A percentile compares a stretch with the other conserved stretches of the same genome.
phyloP scores from a whole-genome alignment of 1,140 invertebrate genomes.

The Melitaea cinxia region DNA sequence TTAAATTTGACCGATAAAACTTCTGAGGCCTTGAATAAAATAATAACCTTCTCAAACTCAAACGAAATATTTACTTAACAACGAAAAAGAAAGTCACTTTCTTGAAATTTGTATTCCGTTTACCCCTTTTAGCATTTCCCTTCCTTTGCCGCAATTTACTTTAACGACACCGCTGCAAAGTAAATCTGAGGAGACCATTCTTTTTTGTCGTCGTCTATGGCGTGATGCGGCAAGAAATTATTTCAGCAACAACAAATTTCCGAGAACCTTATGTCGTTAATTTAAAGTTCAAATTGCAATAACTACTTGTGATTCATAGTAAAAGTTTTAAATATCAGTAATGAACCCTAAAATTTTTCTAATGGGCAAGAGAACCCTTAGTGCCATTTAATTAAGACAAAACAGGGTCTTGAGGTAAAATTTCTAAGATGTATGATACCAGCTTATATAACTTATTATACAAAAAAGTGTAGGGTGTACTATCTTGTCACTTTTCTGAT shows the following conservation, averaged over 20 bases:
- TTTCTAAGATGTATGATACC: constrained; percentile 15
- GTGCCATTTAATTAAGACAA: constrained; percentile 30
- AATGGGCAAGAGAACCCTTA: constrained; percentile 19
- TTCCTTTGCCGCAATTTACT: constrained; percentile 42
- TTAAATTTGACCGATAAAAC: constrained; percentile 3
- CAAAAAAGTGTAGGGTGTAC: background rate
- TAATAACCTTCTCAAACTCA: constrained; percentile 7
- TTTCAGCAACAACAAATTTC: constrained; percentile 16
- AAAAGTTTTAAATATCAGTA: constrained; percentile 28
- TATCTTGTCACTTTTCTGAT: background rate
- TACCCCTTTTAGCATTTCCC: constrained; percentile 37
- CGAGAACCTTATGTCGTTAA: background rate
- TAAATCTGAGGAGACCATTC: constrained; percentile 37
- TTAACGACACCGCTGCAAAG: constrained; percentile 43
- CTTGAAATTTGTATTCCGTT: constrained; percentile 37
- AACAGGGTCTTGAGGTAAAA: constrained; percentile 5
- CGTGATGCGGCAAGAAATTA: constrained; percentile 29
- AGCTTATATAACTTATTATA: constrained; percentile 15
- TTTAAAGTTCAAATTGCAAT: constrained; percentile 6
- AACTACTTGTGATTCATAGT: background rate
- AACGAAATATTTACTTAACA: constrained; percentile 21
- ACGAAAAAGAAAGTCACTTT: constrained; percentile 32
- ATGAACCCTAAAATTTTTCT: constrained; percentile 35
- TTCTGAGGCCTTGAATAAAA: constrained; percentile 1
- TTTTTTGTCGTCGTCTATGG: constrained; percentile 36